A percentile compares a stretch with the other conserved stretches of the same genome.
phyloP scores from a whole-genome alignment of 2,797 vertebrate genomes.

The Rhynchonycteris naso region DNA sequence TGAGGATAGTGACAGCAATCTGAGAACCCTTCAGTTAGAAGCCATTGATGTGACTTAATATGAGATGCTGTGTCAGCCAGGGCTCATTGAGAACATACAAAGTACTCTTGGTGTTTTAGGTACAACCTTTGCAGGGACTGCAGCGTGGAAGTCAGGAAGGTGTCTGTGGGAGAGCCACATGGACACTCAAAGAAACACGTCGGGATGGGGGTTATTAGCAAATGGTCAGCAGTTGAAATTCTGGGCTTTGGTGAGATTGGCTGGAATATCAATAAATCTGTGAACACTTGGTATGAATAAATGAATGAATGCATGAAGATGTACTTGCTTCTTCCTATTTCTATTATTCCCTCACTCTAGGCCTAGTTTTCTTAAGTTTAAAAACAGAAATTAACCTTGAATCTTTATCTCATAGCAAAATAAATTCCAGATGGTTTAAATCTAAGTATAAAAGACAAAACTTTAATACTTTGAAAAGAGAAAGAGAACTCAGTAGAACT shows the following conservation, averaged over 20 bases:
- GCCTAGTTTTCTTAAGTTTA: background rate
- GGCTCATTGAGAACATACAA: background rate
- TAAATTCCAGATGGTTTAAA: background rate
- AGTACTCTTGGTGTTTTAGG: background rate
- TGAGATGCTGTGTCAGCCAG: background rate
- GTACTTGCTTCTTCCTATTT: background rate
- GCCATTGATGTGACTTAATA: background rate
- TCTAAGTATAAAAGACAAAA: background rate
- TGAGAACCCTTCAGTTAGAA: background rate
- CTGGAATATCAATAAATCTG: background rate
- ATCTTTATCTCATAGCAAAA: background rate
- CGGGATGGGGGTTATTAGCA: background rate
- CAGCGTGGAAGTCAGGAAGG: background rate
- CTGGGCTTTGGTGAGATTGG: background rate
- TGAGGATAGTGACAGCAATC: background rate
- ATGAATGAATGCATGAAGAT: background rate
- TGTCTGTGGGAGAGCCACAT: background rate
- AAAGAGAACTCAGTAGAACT: background rate
- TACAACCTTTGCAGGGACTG: background rate
- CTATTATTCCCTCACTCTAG: background rate
- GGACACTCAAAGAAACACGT: background rate
- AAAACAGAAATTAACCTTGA: constrained; percentile 19
- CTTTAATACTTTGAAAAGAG: background rate
- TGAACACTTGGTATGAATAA: background rate
- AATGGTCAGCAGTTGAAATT: background rate